Conservation (phyloP, 2,888 invertebrate species). For the Spilosoma lubricipeda region DNA sequence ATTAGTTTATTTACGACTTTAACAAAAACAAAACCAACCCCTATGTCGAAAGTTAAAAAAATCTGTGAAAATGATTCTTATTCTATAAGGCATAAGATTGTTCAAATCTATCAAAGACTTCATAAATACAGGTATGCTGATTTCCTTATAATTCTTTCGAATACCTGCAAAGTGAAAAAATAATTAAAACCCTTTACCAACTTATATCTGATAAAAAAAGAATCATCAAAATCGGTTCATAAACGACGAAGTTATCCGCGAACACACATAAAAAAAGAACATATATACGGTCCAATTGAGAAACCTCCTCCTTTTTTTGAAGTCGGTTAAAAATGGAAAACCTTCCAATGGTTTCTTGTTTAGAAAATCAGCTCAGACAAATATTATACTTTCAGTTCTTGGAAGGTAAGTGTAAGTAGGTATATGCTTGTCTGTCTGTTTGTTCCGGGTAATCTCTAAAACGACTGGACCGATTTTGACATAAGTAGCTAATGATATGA, state of each 20-base stretch:
- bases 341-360: background rate
- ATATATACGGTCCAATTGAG: no score
- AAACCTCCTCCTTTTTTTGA: no score
- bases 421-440: no score
- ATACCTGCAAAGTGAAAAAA: conserved; percentile 67
- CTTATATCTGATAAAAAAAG: no score
- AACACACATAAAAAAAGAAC: no score
- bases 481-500: no score
- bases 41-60: conserved; percentile 80
- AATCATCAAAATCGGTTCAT: no score
- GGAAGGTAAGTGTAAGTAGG: no score
- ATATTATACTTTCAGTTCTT: background rate
- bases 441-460: no score
- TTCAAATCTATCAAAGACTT: conserved; percentile 69
- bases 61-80: conserved; percentile 78
- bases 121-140: conserved; percentile 79
- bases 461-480: no score
- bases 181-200: background rate
- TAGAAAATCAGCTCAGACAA: background rate
- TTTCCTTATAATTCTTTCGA: conserved; percentile 72
- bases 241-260: no score
- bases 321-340: background rate
- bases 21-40: conserved; percentile 83
- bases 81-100: conserved; percentile 78
- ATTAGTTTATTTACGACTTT: no score